A percentile compares a stretch with the other conserved stretches of the same genome.
Evolutionary conservation across 2,797 vertebrate species (phyloP).

Genomic region (Epinephelus coioides): DNA sequence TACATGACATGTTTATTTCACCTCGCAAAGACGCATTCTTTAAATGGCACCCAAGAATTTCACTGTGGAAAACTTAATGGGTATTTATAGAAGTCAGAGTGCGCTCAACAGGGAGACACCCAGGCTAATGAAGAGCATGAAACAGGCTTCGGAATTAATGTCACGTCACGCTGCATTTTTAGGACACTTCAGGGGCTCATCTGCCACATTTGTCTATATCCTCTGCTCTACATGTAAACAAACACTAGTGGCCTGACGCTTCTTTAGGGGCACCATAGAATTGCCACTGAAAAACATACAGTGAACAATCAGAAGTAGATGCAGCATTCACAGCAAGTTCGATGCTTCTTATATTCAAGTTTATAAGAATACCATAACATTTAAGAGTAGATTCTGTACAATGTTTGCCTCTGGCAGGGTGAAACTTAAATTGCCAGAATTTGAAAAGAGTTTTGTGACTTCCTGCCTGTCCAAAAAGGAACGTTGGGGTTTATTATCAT

Average conservation of each 20-base stretch:
- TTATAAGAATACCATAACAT: too few species aligned
- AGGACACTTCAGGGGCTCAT: slow-evolving; percentile 6
- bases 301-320: neutral
- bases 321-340: neutral
- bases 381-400: neutral
- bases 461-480: neutral
- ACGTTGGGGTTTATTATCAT: neutral
- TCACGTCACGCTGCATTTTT: slow-evolving; percentile 12
- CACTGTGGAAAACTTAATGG: slow-evolving; percentile 6
- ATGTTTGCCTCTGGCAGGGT: neutral
- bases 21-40: neutral
- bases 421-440: neutral
- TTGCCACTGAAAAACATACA: neutral
- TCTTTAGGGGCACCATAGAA: neutral
- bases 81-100: slow-evolving; percentile 26
- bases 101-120: slow-evolving; percentile 21
- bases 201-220: neutral
- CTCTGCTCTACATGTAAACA: neutral
- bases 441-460: neutral
- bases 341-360: too few species aligned
- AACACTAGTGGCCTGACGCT: neutral
- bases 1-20: slow-evolving; percentile 2
- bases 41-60: slow-evolving; percentile 5
- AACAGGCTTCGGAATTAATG: slow-evolving; percentile 24
- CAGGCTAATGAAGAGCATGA: slow-evolving; percentile 34